These are phyloP conservation scores for Blera fallax DNA, from an alignment of 2,888 invertebrate genomes.

Conservation along the genomic window DNA sequence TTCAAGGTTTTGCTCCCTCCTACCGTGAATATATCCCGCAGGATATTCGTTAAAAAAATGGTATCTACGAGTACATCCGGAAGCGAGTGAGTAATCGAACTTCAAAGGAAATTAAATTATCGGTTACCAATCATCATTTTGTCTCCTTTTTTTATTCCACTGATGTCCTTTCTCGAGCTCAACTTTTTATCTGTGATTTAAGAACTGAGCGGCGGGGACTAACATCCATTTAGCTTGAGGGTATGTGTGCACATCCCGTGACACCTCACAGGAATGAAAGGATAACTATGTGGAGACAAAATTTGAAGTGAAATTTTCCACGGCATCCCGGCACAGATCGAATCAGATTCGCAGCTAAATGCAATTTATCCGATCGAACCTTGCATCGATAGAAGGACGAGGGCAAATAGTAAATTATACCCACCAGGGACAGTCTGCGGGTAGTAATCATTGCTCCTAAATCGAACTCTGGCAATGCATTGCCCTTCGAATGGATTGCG, in stretches of 20 bases:
- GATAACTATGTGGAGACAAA: neutral
- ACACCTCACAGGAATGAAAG: neutral
- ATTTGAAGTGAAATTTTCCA: neutral
- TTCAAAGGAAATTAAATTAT: conserved; percentile 63
- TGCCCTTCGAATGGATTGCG: neutral
- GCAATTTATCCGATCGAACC: conserved; percentile 7
- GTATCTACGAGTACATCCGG: conserved; percentile 33
- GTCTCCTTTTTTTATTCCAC: too few species aligned
- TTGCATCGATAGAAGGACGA: neutral
- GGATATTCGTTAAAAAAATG: conserved; percentile 37
- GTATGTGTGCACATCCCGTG: too few species aligned
- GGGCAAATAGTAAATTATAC: neutral
- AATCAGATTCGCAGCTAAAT: conserved; percentile 6
- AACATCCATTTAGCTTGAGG: neutral
- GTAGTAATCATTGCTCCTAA: conserved; percentile 37
- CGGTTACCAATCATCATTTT: conserved; percentile 28
- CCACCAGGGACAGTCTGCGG: too few species aligned
- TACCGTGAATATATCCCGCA: conserved; percentile 23
- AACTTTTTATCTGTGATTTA: too few species aligned
- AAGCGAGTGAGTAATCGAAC: conserved; percentile 49
- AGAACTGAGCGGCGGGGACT: neutral
- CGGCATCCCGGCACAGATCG: too few species aligned
- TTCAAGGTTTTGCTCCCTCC: too few species aligned
- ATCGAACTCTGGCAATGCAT: conserved; percentile 45
- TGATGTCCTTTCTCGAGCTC: too few species aligned